Percentiles rank a stretch among this genome's conserved stretches.
Evolutionary conservation across 1,140 invertebrate species (phyloP).

Genomic region (Anoplolepis gracilipes): DNA sequence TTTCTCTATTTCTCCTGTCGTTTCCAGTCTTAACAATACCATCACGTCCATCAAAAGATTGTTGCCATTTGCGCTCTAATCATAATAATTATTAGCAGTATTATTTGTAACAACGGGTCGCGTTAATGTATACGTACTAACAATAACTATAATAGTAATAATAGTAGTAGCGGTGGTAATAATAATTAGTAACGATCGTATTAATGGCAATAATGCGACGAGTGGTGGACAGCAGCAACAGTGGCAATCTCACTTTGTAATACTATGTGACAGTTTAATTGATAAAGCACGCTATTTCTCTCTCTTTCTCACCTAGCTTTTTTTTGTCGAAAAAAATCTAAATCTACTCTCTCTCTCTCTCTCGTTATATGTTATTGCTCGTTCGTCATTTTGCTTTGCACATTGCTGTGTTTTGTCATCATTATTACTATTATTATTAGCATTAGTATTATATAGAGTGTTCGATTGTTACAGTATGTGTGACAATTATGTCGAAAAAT

Average conservation of each 20-base stretch:
- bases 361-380: constrained; percentile 51
- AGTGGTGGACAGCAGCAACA: constrained; percentile 38
- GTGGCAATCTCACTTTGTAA: constrained; percentile 44
- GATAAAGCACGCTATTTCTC: constrained; percentile 55
- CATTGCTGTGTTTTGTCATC: constrained; percentile 12
- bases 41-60: constrained; percentile 16
- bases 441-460: constrained; percentile 39
- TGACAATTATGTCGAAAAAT: neutral
- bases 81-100: constrained; percentile 38
- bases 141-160: constrained; percentile 59
- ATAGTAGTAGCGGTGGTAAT: constrained; percentile 42
- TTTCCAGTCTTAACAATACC: constrained; percentile 3
- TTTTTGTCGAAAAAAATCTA: neutral
- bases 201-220: constrained; percentile 44
- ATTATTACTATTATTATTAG: constrained; percentile 42
- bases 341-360: constrained; percentile 42
- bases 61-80: constrained; percentile 39
- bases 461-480: neutral
- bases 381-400: neutral
- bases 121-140: constrained; percentile 46
- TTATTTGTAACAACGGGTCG: constrained; percentile 45
- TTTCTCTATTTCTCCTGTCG: neutral
- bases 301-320: neutral
- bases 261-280: constrained; percentile 43
- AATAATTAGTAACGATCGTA: constrained; percentile 44